Evolutionary conservation across 2,888 invertebrate species (phyloP).

Genomic region (Cylloceria caligata): DNA sequence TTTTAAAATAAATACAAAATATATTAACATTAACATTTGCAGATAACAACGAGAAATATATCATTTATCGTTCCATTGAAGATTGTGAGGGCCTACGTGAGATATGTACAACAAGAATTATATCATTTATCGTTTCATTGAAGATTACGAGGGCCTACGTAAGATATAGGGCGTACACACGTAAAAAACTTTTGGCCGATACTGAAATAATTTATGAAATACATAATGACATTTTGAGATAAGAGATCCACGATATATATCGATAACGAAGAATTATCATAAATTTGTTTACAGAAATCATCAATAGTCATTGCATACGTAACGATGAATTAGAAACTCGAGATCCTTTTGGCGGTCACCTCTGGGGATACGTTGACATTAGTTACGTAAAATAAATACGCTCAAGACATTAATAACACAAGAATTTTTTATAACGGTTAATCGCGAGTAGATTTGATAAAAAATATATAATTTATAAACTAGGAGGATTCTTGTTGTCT

Average conservation of each 20-base stretch:
- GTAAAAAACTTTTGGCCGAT: too few species aligned
- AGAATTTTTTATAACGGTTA: background rate
- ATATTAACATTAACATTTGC: background rate
- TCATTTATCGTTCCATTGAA: slow-evolving; percentile 54
- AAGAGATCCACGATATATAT: too few species aligned
- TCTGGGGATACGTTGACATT: slow-evolving; percentile 59
- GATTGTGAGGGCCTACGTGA: slow-evolving; percentile 48
- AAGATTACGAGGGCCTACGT: too few species aligned
- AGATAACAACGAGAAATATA: slow-evolving; percentile 49
- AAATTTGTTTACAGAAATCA: background rate
- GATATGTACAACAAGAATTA: background rate
- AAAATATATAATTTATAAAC: slow-evolving; percentile 55
- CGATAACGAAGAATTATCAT: background rate
- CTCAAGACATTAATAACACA: slow-evolving; percentile 3
- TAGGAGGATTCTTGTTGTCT: slow-evolving; percentile 41
- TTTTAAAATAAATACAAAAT: background rate
- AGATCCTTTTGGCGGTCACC: slow-evolving; percentile 64
- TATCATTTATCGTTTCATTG: background rate
- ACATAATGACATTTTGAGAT: too few species aligned
- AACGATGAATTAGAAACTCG: slow-evolving; percentile 17
- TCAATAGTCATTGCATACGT: background rate
- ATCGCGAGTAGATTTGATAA: background rate
- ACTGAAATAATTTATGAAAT: too few species aligned
- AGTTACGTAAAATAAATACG: slow-evolving; percentile 60
- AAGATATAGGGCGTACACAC: too few species aligned